phyloP scores from a whole-genome alignment of 2,888 invertebrate genomes.

The Heliconius charithonia region DNA sequence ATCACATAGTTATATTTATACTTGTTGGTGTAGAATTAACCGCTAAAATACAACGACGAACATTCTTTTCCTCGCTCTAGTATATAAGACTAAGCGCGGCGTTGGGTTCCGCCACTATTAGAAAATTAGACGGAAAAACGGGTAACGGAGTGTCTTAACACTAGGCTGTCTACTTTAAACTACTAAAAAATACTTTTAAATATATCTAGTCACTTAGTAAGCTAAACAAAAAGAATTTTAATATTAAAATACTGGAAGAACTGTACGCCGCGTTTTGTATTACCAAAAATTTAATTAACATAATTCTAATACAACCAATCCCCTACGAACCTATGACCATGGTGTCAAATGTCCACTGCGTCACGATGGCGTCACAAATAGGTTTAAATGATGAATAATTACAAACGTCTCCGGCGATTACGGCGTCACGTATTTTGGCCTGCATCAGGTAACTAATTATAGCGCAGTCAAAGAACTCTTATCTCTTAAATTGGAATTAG shows the following conservation, averaged over 20 bases:
- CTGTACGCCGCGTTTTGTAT: neutral
- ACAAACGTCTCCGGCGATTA: slow-evolving; percentile 37
- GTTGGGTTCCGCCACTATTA: neutral
- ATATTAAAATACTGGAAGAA: neutral
- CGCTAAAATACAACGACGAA: neutral
- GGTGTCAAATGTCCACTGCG: neutral
- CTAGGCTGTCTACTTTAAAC: too few relatives aligned
- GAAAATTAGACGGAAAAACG: too few relatives aligned
- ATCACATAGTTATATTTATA: neutral
- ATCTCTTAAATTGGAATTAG: slow-evolving; percentile 28
- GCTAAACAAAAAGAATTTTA: too few relatives aligned
- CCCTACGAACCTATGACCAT: neutral
- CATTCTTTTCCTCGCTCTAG: neutral
- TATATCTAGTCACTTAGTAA: too few relatives aligned
- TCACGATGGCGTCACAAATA: neutral
- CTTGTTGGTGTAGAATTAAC: neutral
- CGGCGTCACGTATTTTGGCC: slow-evolving; percentile 36
- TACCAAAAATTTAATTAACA: neutral
- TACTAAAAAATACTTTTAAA: too few relatives aligned
- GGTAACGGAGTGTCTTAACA: too few relatives aligned
- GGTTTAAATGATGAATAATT: slow-evolving; percentile 34
- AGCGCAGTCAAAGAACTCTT: slow-evolving; percentile 43
- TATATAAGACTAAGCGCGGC: neutral
- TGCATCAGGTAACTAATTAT: slow-evolving; percentile 45
- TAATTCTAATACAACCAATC: neutral